phyloP scores from a whole-genome alignment of 2,888 invertebrate genomes.

The Platerodrilus igneus region DNA sequence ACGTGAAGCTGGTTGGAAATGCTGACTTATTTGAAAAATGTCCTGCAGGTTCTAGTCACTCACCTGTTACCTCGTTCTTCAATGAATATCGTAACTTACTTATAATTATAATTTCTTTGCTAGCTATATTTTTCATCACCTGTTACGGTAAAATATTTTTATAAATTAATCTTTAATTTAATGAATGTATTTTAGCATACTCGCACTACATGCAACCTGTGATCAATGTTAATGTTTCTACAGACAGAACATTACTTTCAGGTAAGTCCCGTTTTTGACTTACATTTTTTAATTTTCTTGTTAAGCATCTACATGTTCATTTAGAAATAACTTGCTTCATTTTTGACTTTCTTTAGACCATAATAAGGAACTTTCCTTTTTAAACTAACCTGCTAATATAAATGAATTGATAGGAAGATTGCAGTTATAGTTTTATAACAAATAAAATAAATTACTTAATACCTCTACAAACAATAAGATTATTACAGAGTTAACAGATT shows the following conservation, averaged over 20 bases:
- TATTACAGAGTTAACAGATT: no score
- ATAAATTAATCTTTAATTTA: conserved; percentile 9
- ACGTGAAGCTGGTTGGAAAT: background rate
- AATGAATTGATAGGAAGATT: no score
- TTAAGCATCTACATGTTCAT: background rate
- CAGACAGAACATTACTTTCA: conserved; percentile 23
- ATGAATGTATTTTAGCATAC: conserved; percentile 44
- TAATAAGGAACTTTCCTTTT: no score
- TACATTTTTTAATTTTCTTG: background rate
- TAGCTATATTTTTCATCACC: conserved; percentile 40
- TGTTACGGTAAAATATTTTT: conserved; percentile 39
- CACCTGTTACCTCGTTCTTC: background rate
- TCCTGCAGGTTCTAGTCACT: background rate
- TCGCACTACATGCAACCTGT: conserved; percentile 43
- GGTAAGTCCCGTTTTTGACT: conserved; percentile 3
- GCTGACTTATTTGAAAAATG: no score
- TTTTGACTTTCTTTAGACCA: no score
- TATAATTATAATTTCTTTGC: conserved; percentile 33
- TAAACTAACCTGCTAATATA: no score
- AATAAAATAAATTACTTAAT: no score
- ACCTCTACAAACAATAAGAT: no score
- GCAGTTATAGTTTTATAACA: no score
- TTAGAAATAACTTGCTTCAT: no score
- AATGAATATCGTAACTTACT: conserved; percentile 26
- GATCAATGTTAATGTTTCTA: conserved; percentile 40